Evolutionary conservation across 1,140 invertebrate species (phyloP).

Genomic region (Limonius californicus): DNA sequence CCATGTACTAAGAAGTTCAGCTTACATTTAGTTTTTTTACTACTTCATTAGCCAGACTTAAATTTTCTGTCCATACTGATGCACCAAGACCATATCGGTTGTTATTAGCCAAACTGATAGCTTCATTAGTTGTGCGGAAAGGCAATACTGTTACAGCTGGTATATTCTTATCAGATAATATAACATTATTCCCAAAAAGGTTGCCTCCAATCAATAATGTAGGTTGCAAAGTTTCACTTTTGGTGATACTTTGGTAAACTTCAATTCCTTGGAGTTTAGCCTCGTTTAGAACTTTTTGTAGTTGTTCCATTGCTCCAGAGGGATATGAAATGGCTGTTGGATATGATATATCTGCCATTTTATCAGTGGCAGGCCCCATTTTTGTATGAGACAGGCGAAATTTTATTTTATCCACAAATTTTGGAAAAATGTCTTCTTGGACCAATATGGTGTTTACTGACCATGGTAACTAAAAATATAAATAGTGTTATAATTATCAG

Average conservation of each 20-base stretch:
- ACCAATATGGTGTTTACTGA: slow-evolving; percentile 52
- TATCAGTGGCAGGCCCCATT: slow-evolving; percentile 50
- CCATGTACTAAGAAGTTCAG: too few species aligned
- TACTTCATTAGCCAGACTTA: slow-evolving; percentile 55
- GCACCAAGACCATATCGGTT: slow-evolving; percentile 51
- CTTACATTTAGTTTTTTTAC: slow-evolving; percentile 47
- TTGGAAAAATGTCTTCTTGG: slow-evolving; percentile 54
- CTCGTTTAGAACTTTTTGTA: too few species aligned
- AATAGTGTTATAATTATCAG: too few species aligned
- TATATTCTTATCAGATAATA: slow-evolving; percentile 35
- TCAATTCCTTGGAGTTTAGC: slow-evolving; percentile 34
- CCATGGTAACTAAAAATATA: slow-evolving; percentile 50
- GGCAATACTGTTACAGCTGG: slow-evolving; percentile 52
- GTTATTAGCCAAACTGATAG: slow-evolving; percentile 55
- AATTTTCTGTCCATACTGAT: slow-evolving; percentile 58
- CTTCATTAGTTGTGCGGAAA: slow-evolving; percentile 60
- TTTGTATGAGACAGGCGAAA: slow-evolving; percentile 45
- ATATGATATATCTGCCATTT: slow-evolving; percentile 38
- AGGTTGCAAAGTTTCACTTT: slow-evolving; percentile 19
- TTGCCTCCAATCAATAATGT: slow-evolving; percentile 33
- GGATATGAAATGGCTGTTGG: slow-evolving; percentile 15
- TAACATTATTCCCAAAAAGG: slow-evolving; percentile 37
- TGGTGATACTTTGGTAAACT: slow-evolving; percentile 22
- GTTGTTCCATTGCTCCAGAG: too few species aligned
- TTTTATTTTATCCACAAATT: slow-evolving; percentile 51